A percentile compares a stretch with the other conserved stretches of the same genome.
Evolutionary conservation across 2,888 invertebrate genomes (phyloP).

Genomic region (Globia sparganii): DNA sequence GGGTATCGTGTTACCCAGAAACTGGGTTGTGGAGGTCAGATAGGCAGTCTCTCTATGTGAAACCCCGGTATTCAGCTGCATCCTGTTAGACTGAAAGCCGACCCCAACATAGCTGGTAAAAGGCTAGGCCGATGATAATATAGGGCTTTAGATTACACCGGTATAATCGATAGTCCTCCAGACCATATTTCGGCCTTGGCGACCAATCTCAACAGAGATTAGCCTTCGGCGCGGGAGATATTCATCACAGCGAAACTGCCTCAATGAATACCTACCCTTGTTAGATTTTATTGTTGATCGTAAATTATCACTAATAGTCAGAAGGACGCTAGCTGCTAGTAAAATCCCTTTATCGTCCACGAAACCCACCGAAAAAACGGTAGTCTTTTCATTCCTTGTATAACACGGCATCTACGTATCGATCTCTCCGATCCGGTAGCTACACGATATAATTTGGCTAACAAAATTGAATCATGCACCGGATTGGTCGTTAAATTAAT

Average conservation of each 20-base stretch:
- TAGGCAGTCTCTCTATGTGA: background rate
- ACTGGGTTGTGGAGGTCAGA: background rate
- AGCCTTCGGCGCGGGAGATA: background rate
- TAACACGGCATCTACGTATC: conserved; percentile 1
- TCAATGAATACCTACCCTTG: background rate
- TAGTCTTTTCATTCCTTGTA: background rate
- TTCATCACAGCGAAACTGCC: background rate
- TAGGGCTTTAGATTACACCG: background rate
- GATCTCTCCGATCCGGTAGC: conserved; percentile 26
- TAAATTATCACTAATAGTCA: background rate
- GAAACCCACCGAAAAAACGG: background rate
- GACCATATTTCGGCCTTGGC: background rate
- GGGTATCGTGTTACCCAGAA: background rate
- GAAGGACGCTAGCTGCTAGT: background rate
- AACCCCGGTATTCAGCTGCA: background rate
- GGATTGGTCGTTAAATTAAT: conserved; percentile 67
- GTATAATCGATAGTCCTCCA: background rate
- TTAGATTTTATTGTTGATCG: background rate
- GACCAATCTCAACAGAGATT: too few species aligned
- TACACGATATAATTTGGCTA: conserved; percentile 40
- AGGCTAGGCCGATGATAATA: background rate
- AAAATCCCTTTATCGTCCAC: background rate
- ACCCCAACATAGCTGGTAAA: background rate
- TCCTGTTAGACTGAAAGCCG: background rate
- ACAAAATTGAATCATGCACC: conserved; percentile 64